Evolutionary conservation across 2,797 vertebrate species (phyloP).

Genomic region (Tarsius wallacei): DNA sequence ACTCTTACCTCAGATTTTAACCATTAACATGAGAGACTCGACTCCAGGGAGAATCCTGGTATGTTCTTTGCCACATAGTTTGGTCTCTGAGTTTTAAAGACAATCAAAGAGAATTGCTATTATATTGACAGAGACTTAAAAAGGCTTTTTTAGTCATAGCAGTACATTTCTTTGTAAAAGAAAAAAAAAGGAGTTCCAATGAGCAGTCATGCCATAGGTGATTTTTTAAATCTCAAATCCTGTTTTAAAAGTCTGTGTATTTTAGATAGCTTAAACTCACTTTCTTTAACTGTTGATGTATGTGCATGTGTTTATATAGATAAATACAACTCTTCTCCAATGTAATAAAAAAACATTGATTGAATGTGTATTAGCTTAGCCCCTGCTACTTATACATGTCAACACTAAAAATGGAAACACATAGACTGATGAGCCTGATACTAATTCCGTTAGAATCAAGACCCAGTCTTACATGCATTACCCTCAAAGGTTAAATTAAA

Average conservation of each 20-base stretch:
- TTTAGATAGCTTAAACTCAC: conserved; percentile 48
- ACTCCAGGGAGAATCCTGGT: not conserved
- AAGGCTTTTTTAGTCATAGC: conserved; percentile 32
- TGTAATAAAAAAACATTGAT: not conserved
- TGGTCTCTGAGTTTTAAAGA: not conserved
- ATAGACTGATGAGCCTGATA: not conserved
- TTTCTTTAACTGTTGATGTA: not conserved
- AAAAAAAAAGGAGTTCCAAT: not conserved
- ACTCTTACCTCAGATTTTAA: conserved; percentile 41
- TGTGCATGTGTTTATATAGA: not conserved
- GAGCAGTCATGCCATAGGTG: not conserved
- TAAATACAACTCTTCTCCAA: not conserved
- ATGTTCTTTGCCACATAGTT: not conserved
- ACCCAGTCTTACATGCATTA: not conserved
- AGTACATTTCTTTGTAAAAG: not conserved
- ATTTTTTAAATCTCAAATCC: not conserved
- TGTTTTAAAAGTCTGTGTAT: not conserved
- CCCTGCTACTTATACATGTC: conserved; percentile 43
- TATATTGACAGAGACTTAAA: not conserved
- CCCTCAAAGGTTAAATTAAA: not conserved
- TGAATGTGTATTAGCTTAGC: not conserved
- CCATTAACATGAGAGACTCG: not conserved
- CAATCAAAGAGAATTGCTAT: conserved; percentile 50
- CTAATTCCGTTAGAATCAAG: conserved; percentile 52
- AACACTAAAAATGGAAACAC: conserved; percentile 37